phyloP scores from a whole-genome alignment of 1,140 invertebrate genomes.

The Pseudoatta argentina region DNA sequence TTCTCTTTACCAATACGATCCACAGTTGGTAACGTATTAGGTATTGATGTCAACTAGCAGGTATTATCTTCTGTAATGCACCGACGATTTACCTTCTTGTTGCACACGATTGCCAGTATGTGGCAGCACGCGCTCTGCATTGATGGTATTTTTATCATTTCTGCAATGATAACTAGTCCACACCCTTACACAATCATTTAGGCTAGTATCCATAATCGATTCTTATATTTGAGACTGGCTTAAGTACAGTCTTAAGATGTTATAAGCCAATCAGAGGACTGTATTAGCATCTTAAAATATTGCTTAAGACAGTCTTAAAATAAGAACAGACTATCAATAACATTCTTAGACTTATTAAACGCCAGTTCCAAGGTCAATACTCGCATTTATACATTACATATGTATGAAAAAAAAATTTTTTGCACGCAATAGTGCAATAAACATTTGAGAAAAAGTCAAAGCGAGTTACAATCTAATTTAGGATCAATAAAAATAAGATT shows the following conservation, averaged over 20 bases:
- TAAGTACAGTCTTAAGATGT: too few relatives aligned
- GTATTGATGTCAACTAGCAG: not conserved
- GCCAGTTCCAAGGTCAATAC: not conserved
- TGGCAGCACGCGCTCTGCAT: conserved; percentile 44
- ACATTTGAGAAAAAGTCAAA: not conserved
- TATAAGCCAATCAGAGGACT: too few relatives aligned
- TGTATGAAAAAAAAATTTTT: not conserved
- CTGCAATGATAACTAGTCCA: not conserved
- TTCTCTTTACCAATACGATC: not conserved
- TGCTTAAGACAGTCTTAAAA: too few relatives aligned
- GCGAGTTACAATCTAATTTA: not conserved
- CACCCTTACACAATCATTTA: not conserved
- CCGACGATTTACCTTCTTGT: conserved; percentile 21
- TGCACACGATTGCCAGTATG: conserved; percentile 33
- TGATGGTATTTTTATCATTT: conserved; percentile 24
- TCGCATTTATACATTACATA: not conserved
- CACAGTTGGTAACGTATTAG: conserved; percentile 40
- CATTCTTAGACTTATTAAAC: not conserved
- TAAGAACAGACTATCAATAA: too few relatives aligned
- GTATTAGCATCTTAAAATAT: too few relatives aligned
- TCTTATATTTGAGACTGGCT: too few relatives aligned
- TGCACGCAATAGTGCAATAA: not conserved
- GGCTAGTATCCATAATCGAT: too few relatives aligned
- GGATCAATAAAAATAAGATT: not conserved
- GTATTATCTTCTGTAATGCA: conserved; percentile 32